Conservation (phyloP, 2,888 invertebrate species). For the Papilio elwesi region DNA sequence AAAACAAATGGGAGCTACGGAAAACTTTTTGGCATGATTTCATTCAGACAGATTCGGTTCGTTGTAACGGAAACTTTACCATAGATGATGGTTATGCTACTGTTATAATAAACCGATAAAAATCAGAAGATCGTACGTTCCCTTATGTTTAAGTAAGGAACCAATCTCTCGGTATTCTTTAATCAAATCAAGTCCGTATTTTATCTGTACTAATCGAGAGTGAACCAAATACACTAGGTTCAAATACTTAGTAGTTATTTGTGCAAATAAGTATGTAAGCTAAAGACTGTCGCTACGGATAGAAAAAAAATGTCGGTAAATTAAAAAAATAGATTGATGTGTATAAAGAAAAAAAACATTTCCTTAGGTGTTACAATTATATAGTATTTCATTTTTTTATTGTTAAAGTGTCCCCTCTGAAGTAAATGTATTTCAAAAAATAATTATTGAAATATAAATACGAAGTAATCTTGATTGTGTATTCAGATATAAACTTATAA, state of each 20-base stretch:
- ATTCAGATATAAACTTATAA: conserved; percentile 19
- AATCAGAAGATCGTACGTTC: too few species aligned
- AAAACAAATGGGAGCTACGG: too few species aligned
- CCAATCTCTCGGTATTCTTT: too few species aligned
- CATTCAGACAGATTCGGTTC: too few species aligned
- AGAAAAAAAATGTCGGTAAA: background rate
- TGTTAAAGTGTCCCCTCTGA: background rate
- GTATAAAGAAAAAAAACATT: background rate
- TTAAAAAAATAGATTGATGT: background rate
- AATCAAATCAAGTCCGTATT: background rate
- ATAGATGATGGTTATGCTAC: too few species aligned
- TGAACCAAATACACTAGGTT: conserved; percentile 9
- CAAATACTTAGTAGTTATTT: background rate
- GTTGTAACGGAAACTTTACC: too few species aligned
- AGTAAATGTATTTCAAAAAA: conserved; percentile 27
- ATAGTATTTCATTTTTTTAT: background rate
- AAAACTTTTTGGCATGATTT: too few species aligned
- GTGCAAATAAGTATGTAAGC: background rate
- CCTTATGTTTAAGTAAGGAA: too few species aligned
- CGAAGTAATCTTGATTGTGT: background rate
- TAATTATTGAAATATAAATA: conserved; percentile 13
- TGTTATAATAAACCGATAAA: too few species aligned
- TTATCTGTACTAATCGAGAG: background rate
- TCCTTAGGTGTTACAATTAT: background rate
- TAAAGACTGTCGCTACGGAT: conserved; percentile 23